phyloP scores from a whole-genome alignment of 2,888 invertebrate genomes.

The Drosophila picticornis region DNA sequence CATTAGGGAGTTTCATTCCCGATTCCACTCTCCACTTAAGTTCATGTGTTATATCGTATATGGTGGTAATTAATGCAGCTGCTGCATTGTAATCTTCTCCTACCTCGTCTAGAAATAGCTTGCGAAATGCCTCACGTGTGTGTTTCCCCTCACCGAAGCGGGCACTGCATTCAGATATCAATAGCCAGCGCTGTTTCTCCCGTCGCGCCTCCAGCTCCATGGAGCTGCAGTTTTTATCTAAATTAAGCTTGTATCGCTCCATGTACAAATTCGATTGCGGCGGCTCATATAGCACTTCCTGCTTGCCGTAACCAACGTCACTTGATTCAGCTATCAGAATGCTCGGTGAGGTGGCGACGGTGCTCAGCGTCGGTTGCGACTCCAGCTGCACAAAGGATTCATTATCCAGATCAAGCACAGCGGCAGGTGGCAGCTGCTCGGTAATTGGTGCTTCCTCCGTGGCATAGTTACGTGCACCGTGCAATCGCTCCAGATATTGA shows the following conservation, averaged over 20 bases:
- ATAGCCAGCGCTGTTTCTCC: conserved; percentile 85
- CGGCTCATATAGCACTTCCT: conserved; percentile 76
- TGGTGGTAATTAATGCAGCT: conserved; percentile 43
- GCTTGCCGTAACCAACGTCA: conserved; percentile 56
- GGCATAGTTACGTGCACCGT: conserved; percentile 66
- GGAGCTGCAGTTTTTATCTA: conserved; percentile 84
- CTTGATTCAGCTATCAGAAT: conserved; percentile 57
- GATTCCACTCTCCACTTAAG: conserved; percentile 2
- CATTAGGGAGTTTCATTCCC: conserved; percentile 14
- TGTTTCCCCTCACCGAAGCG: conserved; percentile 85
- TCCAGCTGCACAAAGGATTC: conserved; percentile 29
- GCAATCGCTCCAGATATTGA: conserved; percentile 83
- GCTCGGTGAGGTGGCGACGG: conserved; percentile 49
- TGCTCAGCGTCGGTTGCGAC: conserved; percentile 10
- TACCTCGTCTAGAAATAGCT: conserved; percentile 84
- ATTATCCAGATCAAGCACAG: conserved; percentile 57
- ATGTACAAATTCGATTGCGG: conserved; percentile 81
- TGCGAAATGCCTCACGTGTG: conserved; percentile 84
- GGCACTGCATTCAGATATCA: conserved; percentile 85
- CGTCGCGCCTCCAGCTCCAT: conserved; percentile 85
- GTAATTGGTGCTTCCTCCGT: conserved; percentile 23
- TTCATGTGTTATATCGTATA: neutral
- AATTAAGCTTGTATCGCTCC: conserved; percentile 84
- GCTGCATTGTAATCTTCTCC: conserved; percentile 54
- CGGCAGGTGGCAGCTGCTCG: conserved; percentile 40